Percentiles rank a stretch among this genome's conserved stretches.
Evolutionary conservation across 1,140 invertebrate species (phyloP).

Genomic region (Steinernema khuongi): DNA sequence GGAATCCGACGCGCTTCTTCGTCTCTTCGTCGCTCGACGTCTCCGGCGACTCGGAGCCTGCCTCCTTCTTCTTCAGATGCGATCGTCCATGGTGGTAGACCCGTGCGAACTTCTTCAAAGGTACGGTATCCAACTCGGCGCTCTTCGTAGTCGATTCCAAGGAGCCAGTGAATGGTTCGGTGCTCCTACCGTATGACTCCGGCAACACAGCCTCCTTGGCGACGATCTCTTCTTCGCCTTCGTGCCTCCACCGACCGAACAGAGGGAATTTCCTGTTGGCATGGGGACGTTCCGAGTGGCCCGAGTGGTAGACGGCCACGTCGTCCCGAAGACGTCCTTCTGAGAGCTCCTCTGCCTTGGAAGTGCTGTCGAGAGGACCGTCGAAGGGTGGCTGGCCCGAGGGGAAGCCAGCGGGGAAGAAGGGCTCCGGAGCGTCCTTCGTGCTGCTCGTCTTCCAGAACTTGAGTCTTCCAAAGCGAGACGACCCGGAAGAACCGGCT

Average conservation of each 20-base stretch:
- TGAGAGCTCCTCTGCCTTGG: not conserved
- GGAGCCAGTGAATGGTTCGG: constrained; percentile 16
- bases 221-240: not conserved
- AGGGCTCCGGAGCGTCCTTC: not conserved
- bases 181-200: not conserved
- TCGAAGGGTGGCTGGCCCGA: not conserved
- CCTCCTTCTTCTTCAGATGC: constrained; percentile 30
- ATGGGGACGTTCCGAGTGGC: not conserved
- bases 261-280: not conserved
- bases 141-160: not conserved
- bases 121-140: constrained; percentile 2
- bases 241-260: not conserved
- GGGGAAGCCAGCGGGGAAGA: not conserved
- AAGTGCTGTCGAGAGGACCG: not conserved
- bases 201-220: not conserved
- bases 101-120: not conserved
- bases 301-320: not conserved
- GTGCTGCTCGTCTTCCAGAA: not conserved
- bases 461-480: not conserved
- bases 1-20: not conserved
- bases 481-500: not conserved
- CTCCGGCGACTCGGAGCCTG: not conserved
- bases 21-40: not conserved
- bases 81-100: constrained; percentile 17
- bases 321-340: not conserved